Evolutionary conservation across 1,140 invertebrate species (phyloP).

Genomic region (Pissodes strobi): DNA sequence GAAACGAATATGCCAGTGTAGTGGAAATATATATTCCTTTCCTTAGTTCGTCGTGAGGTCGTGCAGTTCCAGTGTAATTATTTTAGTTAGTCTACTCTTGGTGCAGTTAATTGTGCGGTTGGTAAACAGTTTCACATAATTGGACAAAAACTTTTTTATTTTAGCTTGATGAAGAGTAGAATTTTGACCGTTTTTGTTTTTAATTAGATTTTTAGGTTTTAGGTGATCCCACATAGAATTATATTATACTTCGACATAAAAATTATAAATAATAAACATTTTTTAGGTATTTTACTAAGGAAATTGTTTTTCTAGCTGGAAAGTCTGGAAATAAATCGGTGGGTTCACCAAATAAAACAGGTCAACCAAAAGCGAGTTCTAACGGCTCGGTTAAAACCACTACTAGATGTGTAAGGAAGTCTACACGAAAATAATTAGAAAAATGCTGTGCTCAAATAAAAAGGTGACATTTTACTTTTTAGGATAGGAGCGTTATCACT

Average conservation of each 20-base stretch:
- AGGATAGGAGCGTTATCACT: too few relatives aligned
- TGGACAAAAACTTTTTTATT: too few relatives aligned
- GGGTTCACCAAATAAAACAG: slow-evolving; percentile 1
- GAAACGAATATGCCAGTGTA: too few relatives aligned
- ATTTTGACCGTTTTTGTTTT: too few relatives aligned
- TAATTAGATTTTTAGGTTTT: background rate
- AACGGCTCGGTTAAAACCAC: background rate
- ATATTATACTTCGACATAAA: background rate
- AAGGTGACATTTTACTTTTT: too few relatives aligned
- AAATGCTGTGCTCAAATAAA: background rate
- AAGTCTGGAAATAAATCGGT: slow-evolving; percentile 20
- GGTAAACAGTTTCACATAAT: too few relatives aligned
- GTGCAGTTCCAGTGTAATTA: too few relatives aligned
- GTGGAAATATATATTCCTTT: too few relatives aligned
- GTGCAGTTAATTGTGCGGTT: too few relatives aligned
- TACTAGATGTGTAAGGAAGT: slow-evolving; percentile 13
- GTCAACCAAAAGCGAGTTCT: background rate
- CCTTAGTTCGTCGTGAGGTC: too few relatives aligned
- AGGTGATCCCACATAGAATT: slow-evolving; percentile 19
- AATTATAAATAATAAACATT: slow-evolving; percentile 1
- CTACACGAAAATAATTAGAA: slow-evolving; percentile 22
- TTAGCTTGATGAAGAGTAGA: too few relatives aligned
- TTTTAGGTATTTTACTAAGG: slow-evolving; percentile 32
- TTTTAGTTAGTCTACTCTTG: too few relatives aligned
- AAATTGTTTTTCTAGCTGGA: slow-evolving; percentile 32